Percentiles rank a stretch among this genome's conserved stretches.
phyloP scores from a whole-genome alignment of 2,113 vertebrate genomes.

The Furnarius figulus region DNA sequence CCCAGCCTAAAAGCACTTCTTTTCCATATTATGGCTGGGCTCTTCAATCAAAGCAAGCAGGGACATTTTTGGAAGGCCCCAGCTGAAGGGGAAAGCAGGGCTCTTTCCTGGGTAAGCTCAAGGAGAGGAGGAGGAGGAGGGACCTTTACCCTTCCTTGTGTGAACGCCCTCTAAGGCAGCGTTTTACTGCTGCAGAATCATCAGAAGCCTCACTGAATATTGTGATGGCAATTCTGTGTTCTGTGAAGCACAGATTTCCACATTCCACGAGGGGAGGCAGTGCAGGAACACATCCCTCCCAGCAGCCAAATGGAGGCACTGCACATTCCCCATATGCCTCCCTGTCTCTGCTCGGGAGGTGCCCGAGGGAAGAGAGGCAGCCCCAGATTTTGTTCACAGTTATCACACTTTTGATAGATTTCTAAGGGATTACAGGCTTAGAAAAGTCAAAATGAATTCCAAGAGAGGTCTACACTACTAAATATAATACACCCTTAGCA shows the following conservation, averaged over 20 bases:
- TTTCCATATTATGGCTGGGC: rapidly evolving
- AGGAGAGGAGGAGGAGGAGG: not conserved
- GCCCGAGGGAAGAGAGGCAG: not conserved
- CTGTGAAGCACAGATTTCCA: not conserved
- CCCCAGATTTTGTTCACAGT: not conserved
- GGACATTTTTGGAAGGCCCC: not conserved
- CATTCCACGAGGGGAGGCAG: rapidly evolving
- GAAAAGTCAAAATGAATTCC: not conserved
- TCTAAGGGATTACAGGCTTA: not conserved
- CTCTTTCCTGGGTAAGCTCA: not conserved
- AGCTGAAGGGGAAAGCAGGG: not conserved
- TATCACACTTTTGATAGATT: not conserved
- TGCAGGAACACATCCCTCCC: not conserved
- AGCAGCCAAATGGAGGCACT: not conserved
- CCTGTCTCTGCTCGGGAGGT: rapidly evolving
- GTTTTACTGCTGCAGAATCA: not conserved
- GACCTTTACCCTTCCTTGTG: not conserved
- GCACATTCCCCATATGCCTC: not conserved
- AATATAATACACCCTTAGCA: not conserved
- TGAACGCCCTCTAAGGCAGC: not conserved
- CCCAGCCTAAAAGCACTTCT: not conserved
- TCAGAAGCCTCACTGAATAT: not conserved
- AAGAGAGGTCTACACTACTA: not conserved
- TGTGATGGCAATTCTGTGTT: not conserved
- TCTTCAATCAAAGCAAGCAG: not conserved